Conservation (phyloP, 2,888 invertebrate species). For the Falcaria lacertinaria region DNA sequence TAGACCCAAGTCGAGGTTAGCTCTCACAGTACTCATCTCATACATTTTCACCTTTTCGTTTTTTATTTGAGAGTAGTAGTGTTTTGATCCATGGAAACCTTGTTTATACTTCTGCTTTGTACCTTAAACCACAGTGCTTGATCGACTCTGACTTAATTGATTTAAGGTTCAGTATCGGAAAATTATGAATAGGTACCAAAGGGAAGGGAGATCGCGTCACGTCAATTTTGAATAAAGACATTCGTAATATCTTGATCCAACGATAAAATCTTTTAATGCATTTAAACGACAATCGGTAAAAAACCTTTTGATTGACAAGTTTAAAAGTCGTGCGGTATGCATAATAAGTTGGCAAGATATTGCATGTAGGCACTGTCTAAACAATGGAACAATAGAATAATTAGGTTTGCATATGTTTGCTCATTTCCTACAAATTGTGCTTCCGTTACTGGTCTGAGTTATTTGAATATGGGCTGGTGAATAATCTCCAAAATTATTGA, state of each 20-base stretch:
- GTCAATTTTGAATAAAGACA: slow-evolving; percentile 22
- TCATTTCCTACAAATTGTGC: slow-evolving; percentile 22
- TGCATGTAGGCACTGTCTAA: slow-evolving; percentile 9
- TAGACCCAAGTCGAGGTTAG: too few relatives aligned
- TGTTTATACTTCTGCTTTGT: too few relatives aligned
- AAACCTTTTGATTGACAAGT: slow-evolving; percentile 43
- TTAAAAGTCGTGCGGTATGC: slow-evolving; percentile 17
- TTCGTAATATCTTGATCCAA: slow-evolving; percentile 18
- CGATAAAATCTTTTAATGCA: slow-evolving; percentile 31
- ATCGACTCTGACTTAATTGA: too few relatives aligned
- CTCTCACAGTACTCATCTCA: too few relatives aligned
- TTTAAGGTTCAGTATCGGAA: too few relatives aligned
- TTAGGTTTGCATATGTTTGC: slow-evolving; percentile 15
- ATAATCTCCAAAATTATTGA: neutral
- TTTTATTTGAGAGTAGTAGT: too few relatives aligned
- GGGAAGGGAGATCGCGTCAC: slow-evolving; percentile 8
- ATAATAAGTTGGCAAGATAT: slow-evolving; percentile 6
- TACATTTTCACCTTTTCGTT: too few relatives aligned
- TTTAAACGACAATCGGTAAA: slow-evolving; percentile 12
- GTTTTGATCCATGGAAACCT: too few relatives aligned
- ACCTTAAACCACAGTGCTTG: too few relatives aligned
- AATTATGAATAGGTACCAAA: neutral
- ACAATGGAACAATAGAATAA: slow-evolving; percentile 37
- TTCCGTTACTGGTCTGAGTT: slow-evolving; percentile 17
- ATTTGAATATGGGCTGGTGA: neutral